phyloP scores from a whole-genome alignment of 2,113 vertebrate species.

The Sturnira hondurensis region DNA sequence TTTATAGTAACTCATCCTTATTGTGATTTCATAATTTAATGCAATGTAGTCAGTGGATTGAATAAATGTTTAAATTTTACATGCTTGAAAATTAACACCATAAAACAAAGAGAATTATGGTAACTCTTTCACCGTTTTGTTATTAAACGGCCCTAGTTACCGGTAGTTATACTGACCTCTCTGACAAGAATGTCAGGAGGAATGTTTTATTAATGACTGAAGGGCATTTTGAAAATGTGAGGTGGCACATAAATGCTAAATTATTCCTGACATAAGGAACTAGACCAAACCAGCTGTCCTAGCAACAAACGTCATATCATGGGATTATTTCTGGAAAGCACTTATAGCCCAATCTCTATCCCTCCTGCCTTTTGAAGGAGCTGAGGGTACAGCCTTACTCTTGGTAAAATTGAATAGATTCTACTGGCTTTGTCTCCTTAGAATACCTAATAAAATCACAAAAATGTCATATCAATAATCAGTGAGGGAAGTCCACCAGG shows the following conservation, averaged over 20 bases:
- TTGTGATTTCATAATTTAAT: conserved; percentile 2
- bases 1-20: not conserved
- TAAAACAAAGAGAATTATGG: not conserved
- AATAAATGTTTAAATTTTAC: conserved; percentile 36
- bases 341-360: not conserved
- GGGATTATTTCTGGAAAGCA: conserved; percentile 35
- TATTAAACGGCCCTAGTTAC: conserved; percentile 49
- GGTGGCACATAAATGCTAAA: conserved; percentile 63
- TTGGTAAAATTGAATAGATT: not conserved
- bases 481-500: not conserved
- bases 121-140: conserved; percentile 24
- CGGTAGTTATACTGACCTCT: conserved; percentile 49
- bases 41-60: not conserved
- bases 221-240: conserved; percentile 59
- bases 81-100: conserved; percentile 39
- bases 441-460: not conserved
- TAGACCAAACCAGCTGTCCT: conserved; percentile 13
- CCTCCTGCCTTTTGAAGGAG: not conserved
- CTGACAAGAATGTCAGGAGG: conserved; percentile 10
- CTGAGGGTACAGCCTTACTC: not conserved
- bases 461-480: not conserved
- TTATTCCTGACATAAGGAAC: conserved; percentile 58
- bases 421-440: not conserved
- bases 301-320: conserved; percentile 49
- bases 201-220: conserved; percentile 71